Evolutionary conservation across 1,140 invertebrate genomes (phyloP).

Genomic region (Asobara japonica): DNA sequence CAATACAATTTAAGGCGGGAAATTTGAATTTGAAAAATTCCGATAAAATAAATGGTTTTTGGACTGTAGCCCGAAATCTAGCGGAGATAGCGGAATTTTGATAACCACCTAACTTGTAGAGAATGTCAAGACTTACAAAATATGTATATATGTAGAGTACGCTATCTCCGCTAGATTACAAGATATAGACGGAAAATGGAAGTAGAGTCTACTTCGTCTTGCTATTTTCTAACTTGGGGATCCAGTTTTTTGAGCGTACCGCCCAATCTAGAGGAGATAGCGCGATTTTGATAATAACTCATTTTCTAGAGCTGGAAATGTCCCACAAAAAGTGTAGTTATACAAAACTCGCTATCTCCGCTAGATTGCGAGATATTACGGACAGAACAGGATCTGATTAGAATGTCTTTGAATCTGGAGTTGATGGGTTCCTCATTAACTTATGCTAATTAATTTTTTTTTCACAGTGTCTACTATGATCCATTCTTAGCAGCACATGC

Average conservation of each 20-base stretch:
- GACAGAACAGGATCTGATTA: neutral
- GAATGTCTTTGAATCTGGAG: no score
- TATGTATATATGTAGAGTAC: neutral
- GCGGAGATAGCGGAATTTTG: neutral
- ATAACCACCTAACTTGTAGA: neutral
- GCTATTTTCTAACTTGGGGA: no score
- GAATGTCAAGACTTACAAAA: neutral
- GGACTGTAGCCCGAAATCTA: neutral
- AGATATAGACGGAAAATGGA: no score
- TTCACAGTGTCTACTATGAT: slow-evolving; percentile 92
- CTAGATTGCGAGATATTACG: neutral
- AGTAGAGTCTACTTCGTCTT: no score
- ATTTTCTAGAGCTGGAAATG: neutral
- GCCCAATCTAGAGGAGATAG: neutral
- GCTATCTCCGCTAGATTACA: no score
- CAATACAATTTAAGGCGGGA: neutral
- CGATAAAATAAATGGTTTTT: neutral
- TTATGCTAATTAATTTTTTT: slow-evolving; percentile 53
- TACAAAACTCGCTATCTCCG: neutral
- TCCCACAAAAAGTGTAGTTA: neutral
- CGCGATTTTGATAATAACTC: no score
- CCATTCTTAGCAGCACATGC: slow-evolving; percentile 91
- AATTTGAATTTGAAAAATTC: neutral
- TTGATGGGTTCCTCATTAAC: neutral
- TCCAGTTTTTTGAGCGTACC: neutral